These are phyloP conservation scores for Phataginus tricuspis DNA, from an alignment of 2,797 vertebrate species.

Conservation along the genomic window DNA sequence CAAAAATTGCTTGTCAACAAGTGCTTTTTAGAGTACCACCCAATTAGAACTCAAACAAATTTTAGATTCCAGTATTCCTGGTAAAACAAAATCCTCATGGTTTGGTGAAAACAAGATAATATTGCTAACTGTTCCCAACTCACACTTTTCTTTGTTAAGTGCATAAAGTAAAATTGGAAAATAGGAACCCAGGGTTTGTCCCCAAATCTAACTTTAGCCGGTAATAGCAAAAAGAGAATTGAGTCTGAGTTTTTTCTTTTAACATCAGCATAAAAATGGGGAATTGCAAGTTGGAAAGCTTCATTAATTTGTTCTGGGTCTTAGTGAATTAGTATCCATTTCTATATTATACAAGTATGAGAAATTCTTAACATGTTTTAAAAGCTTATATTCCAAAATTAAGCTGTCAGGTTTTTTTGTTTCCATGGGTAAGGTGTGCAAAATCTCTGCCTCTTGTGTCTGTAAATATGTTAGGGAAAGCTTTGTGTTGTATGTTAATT, in stretches of 20 bases:
- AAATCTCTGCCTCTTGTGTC: constrained; percentile 35
- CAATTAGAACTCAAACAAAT: constrained; percentile 36
- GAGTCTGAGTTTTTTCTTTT: constrained; percentile 7
- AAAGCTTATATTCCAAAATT: constrained; percentile 51
- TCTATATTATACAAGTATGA: not conserved
- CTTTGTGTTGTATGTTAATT: not conserved
- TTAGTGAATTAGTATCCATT: constrained; percentile 48
- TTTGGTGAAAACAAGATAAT: constrained; percentile 3
- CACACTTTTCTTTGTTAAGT: constrained; percentile 13
- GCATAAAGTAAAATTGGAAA: constrained; percentile 40
- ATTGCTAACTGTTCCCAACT: not conserved
- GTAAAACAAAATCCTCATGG: constrained; percentile 42
- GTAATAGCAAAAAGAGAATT: not conserved
- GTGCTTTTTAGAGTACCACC: not conserved
- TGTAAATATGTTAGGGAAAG: constrained; percentile 47
- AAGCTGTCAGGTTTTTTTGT: not conserved
- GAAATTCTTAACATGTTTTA: constrained; percentile 28
- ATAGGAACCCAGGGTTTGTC: not conserved
- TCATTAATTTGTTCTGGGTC: constrained; percentile 31
- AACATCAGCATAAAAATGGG: constrained; percentile 38
- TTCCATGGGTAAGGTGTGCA: not conserved
- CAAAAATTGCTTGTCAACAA: not conserved
- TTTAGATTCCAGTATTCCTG: not conserved
- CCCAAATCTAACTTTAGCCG: constrained; percentile 39
- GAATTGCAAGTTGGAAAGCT: constrained; percentile 62